Conservation (phyloP, 1,140 invertebrate species). For the Parasteatoda tepidariorum region DNA sequence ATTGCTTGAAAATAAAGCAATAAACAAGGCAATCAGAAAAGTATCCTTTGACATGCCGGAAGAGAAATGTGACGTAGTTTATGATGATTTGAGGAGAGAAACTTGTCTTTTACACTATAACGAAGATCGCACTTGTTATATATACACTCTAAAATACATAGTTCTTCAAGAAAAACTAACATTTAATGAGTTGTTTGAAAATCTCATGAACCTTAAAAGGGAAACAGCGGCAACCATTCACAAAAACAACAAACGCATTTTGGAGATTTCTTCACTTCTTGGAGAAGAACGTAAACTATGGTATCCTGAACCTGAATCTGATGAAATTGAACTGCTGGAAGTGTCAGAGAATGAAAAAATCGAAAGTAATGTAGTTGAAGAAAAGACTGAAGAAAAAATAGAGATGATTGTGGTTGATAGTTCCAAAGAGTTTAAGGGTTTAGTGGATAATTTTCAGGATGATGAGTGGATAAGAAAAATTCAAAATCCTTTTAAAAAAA, state of each 20-base stretch:
- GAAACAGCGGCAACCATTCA: neutral
- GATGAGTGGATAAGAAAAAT: conserved; percentile 5
- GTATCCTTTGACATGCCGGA: neutral
- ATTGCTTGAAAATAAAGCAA: neutral
- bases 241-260: neutral
- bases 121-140: conserved; percentile 30
- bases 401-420: too few species aligned
- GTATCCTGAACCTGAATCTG: neutral
- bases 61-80: neutral
- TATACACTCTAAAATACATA: conserved; percentile 17
- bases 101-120: neutral
- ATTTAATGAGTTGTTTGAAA: conserved; percentile 22
- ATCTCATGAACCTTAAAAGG: neutral
- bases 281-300: neutral
- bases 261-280: neutral
- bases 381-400: too few species aligned
- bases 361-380: neutral
- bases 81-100: neutral
- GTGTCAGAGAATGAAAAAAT: conserved; percentile 10
- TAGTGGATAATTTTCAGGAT: conserved; percentile 22
- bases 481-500: neutral
- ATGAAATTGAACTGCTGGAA: neutral
- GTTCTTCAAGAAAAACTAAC: conserved; percentile 8
- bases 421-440: neutral
- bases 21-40: neutral